These are phyloP conservation scores for Cerceris rybyensis DNA, from an alignment of 2,888 invertebrate species.

Conservation along the genomic window DNA sequence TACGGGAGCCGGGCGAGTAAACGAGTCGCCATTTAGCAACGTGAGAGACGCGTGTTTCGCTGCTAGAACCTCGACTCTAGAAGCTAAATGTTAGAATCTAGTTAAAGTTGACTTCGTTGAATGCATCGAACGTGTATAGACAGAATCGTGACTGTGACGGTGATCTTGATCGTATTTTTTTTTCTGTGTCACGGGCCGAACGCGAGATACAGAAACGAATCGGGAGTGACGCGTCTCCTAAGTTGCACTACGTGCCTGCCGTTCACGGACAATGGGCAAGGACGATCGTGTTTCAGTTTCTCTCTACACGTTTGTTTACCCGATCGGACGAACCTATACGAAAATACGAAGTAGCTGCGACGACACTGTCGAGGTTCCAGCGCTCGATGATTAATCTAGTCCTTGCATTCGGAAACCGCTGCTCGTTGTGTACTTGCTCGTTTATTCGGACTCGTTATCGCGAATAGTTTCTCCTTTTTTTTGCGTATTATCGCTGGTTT, in stretches of 20 bases:
- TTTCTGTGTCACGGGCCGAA: constrained; percentile 59
- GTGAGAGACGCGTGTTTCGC: constrained; percentile 47
- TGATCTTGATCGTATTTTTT: constrained; percentile 54
- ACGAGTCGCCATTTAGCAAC: constrained; percentile 63
- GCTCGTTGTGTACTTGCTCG: background rate
- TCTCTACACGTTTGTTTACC: constrained; percentile 43
- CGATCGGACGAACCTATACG: constrained; percentile 20
- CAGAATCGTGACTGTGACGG: constrained; percentile 24
- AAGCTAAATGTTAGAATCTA: background rate
- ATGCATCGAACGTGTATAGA: background rate
- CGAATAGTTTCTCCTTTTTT: no score
- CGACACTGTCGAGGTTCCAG: background rate
- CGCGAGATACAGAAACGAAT: constrained; percentile 9
- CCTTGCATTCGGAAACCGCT: no score
- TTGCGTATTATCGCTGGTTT: no score
- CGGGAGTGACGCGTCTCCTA: constrained; percentile 36
- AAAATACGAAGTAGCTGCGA: constrained; percentile 1
- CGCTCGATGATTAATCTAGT: constrained; percentile 4
- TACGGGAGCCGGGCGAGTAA: constrained; percentile 60
- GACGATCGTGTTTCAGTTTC: constrained; percentile 49
- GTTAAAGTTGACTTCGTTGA: background rate
- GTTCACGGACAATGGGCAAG: constrained; percentile 57
- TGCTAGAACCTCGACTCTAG: no score
- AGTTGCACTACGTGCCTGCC: constrained; percentile 15
- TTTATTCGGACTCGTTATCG: no score